Evolutionary conservation across 2,113 vertebrate species (phyloP).

Genomic region (Rhodinocichla rosea): DNA sequence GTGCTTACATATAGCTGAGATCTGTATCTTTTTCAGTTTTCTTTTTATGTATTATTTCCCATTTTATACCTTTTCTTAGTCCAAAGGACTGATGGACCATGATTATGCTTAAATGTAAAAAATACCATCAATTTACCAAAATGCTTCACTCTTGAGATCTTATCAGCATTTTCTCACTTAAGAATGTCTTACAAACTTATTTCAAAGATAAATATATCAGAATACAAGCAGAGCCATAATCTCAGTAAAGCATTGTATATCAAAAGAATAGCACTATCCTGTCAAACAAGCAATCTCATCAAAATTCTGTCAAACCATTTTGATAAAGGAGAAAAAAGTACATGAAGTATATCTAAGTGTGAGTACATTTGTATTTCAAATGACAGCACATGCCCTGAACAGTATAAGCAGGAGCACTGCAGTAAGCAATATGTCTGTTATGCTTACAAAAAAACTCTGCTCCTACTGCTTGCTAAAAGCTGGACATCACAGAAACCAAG

Average conservation of each 20-base stretch:
- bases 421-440: neutral
- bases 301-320: conserved; percentile 25
- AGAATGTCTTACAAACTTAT: neutral
- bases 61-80: neutral
- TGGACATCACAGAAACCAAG: neutral
- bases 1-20: neutral
- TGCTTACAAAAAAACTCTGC: neutral
- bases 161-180: neutral
- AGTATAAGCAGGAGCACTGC: neutral
- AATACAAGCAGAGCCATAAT: neutral
- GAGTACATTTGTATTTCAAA: neutral
- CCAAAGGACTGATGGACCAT: neutral
- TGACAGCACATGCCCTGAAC: neutral
- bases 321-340: conserved; percentile 14
- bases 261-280: neutral
- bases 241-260: neutral
- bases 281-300: conserved; percentile 8
- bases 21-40: neutral
- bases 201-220: conserved; percentile 7
- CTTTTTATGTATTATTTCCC: neutral
- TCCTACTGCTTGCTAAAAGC: neutral
- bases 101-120: neutral
- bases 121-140: neutral
- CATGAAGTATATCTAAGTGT: neutral
- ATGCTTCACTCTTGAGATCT: neutral